Conservation (phyloP, 2,888 invertebrate species). For the Eledone cirrhosa region DNA sequence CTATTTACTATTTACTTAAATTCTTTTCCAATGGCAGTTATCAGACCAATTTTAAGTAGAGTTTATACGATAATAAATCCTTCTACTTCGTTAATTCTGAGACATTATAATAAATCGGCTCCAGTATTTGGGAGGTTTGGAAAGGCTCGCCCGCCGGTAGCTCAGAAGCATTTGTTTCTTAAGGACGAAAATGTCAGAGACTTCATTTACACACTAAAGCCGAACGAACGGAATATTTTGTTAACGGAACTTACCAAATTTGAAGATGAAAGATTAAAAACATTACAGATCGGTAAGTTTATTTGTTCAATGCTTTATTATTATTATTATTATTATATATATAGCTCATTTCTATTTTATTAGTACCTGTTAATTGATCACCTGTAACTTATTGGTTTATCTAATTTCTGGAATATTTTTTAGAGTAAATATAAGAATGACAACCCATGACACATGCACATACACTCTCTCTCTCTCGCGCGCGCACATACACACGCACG, state of each 20-base stretch:
- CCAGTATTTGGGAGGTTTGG: neutral
- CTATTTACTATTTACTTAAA: neutral
- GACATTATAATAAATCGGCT: neutral
- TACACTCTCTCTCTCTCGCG: no score
- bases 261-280: conserved; percentile 38
- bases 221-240: conserved; percentile 50
- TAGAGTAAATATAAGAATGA: no score
- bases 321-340: no score
- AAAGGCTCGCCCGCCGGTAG: conserved; percentile 18
- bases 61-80: neutral
- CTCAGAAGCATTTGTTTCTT: conserved; percentile 16
- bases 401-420: no score
- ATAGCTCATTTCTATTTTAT: no score
- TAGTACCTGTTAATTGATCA: no score
- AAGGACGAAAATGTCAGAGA: conserved; percentile 43
- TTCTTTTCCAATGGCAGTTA: neutral
- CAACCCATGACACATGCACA: no score
- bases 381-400: no score
- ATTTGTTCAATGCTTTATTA: neutral
- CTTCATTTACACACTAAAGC: conserved; percentile 53
- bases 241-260: conserved; percentile 49
- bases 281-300: conserved; percentile 5
- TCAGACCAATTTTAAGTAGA: neutral
- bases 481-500: no score
- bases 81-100: neutral